A percentile compares a stretch with the other conserved stretches of the same genome.
Conservation (phyloP, 2,888 invertebrate species). For the Drosophila paucipuncta region DNA sequence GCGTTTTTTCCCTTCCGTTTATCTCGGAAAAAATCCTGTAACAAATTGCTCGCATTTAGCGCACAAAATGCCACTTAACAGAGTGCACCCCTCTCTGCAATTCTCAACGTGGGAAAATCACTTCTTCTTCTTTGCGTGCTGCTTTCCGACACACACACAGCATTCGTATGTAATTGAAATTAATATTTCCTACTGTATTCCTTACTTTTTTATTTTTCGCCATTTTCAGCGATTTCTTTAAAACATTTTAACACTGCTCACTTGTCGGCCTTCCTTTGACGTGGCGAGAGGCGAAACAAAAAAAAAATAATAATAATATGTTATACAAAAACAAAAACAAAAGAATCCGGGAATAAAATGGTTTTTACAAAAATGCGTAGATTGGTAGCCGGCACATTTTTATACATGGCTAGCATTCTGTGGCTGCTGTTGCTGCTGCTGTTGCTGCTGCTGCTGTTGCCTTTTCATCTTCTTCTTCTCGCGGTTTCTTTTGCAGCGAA, state of each 20-base stretch:
- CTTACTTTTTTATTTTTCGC: constrained; percentile 23
- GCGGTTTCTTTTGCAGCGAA: constrained; percentile 32
- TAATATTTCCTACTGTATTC: constrained; percentile 70
- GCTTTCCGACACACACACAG: constrained; percentile 20
- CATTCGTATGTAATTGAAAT: constrained; percentile 76
- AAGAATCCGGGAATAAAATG: constrained; percentile 33
- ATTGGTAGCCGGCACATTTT: constrained; percentile 79
- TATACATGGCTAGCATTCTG: constrained; percentile 62
- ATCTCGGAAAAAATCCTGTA: constrained; percentile 65
- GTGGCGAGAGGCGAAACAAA: constrained; percentile 20
- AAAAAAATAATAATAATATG: not conserved
- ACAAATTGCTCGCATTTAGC: constrained; percentile 78
- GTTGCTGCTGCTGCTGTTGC: constrained; percentile 12
- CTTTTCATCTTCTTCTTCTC: not conserved
- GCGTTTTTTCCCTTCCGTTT: constrained; percentile 7
- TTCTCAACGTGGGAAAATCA: constrained; percentile 52
- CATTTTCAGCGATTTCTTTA: constrained; percentile 59
- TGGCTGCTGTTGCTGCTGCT: constrained; percentile 37
- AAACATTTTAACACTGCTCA: constrained; percentile 69
- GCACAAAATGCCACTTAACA: constrained; percentile 70
- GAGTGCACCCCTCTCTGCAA: constrained; percentile 33
- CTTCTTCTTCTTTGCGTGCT: constrained; percentile 17
- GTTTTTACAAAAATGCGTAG: constrained; percentile 66
- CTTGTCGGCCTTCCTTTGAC: constrained; percentile 70
- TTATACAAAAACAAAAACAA: constrained; percentile 20